Base-by-base conservation (phyloP, 2,888 invertebrate species). In the Lithodes maja region DNA sequence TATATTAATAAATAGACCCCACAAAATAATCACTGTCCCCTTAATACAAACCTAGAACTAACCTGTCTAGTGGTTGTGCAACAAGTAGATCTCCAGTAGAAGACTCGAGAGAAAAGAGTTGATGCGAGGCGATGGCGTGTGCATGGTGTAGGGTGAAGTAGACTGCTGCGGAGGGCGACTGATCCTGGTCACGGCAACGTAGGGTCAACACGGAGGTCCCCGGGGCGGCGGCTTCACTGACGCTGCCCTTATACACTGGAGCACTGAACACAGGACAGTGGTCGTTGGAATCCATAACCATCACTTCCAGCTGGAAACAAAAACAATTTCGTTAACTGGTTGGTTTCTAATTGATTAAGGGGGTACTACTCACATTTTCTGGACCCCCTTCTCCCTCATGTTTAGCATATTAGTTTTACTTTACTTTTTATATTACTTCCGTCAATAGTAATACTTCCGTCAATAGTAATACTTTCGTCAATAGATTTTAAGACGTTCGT, bases 251-350 rank as follows among this genome's bases (percentile, higher is more conserved):
- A 50, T 87, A 90, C 50, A 83, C 54, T 15, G 74, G 83, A 9
- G 71, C 55, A 17, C 87, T 90, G 77, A 91, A 90, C 55, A 85
- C 78, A 9, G 91, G 91, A 1, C 90, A 83, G 77, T 90, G 91
- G 69, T 91, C 91, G 53, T 90, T 91, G 75, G 87, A 83, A 71
- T 90, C 87, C 86, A 90, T 83, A 9, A 91, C 90, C 12, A 85
- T 79, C 15, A 91, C 87, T 85, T 94, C 94, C 93, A 96, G 95
- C 93, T 95, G 95, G 15, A 12, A 61, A 71, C n/a, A 71, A 71
- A n/a, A 71, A 71, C 1, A 71, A 71, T n/a, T n/a, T n/a, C n/a
- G n/a, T n/a, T n/a, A n/a, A n/a, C n/a, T n/a, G n/a, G n/a, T n/a
- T n/a, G n/a, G n/a, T n/a, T n/a, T n/a, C n/a, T n/a, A n/a, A n/a